Conservation (phyloP, 2,888 invertebrate genomes). For the Silvanus unidentatus region DNA sequence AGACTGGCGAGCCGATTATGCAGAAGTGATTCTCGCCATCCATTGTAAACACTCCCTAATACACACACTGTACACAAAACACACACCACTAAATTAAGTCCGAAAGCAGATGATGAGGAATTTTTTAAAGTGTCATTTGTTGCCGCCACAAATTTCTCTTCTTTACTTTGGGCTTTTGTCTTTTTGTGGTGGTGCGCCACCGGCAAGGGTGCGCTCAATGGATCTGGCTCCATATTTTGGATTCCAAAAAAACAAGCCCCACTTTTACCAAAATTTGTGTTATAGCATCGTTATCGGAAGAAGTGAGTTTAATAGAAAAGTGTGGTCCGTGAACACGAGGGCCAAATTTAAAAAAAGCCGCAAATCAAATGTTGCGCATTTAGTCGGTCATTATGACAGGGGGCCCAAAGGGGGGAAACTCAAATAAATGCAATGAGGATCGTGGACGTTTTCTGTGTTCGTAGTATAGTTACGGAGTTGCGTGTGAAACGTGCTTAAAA, state of each 20-base stretch:
- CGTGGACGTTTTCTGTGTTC: too few species aligned
- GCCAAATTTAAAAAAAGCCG: too few species aligned
- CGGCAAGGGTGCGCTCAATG: slow-evolving; percentile 29
- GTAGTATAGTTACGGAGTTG: too few species aligned
- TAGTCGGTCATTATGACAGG: too few species aligned
- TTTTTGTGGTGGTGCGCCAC: slow-evolving; percentile 24
- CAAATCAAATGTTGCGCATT: too few species aligned
- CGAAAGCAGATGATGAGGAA: slow-evolving; percentile 10
- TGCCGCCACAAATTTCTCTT: slow-evolving; percentile 4
- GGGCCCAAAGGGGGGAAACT: too few species aligned
- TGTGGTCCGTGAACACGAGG: neutral
- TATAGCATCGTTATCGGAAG: slow-evolving; percentile 27
- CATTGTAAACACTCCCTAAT: slow-evolving; percentile 55
- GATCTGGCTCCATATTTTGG: slow-evolving; percentile 37
- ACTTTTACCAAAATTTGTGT: slow-evolving; percentile 29
- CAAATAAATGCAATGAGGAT: too few species aligned
- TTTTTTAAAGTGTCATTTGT: slow-evolving; percentile 1
- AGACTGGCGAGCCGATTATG: slow-evolving; percentile 50
- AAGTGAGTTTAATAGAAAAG: too few species aligned
- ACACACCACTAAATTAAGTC: slow-evolving; percentile 53
- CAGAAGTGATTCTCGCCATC: slow-evolving; percentile 54
- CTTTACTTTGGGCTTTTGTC: slow-evolving; percentile 20
- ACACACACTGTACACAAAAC: slow-evolving; percentile 59
- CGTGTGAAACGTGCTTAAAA: slow-evolving; percentile 27
- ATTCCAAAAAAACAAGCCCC: slow-evolving; percentile 8